A percentile compares a stretch with the other conserved stretches of the same genome.
phyloP scores from a whole-genome alignment of 2,888 invertebrate genomes.

The Chromoteleia sp. region DNA sequence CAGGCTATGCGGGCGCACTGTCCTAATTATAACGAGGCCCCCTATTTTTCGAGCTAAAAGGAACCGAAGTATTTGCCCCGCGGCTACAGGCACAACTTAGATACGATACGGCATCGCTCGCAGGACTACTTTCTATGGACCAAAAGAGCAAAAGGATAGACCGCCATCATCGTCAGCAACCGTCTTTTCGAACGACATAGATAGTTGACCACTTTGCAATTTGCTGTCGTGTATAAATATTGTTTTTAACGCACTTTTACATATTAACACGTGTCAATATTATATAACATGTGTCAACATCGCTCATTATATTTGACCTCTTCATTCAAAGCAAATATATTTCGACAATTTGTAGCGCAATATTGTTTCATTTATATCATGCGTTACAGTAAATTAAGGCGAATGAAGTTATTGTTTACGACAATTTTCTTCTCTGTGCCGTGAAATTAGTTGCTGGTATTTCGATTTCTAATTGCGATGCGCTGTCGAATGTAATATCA shows the following conservation, averaged over 20 bases:
- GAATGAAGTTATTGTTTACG: too few relatives aligned
- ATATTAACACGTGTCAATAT: slow-evolving; percentile 2
- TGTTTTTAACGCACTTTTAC: slow-evolving; percentile 29
- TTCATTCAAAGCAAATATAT: background rate
- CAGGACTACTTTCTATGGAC: slow-evolving; percentile 72
- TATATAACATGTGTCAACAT: too few relatives aligned
- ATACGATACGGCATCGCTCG: slow-evolving; percentile 73
- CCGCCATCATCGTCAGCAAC: slow-evolving; percentile 72
- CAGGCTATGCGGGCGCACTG: slow-evolving; percentile 83
- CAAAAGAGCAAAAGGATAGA: slow-evolving; percentile 71
- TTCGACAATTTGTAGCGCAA: too few relatives aligned
- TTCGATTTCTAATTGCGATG: too few relatives aligned
- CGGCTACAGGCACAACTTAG: slow-evolving; percentile 74
- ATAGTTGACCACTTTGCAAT: slow-evolving; percentile 56
- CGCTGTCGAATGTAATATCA: too few relatives aligned
- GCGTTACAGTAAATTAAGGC: too few relatives aligned
- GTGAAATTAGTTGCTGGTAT: too few relatives aligned
- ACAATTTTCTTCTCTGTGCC: too few relatives aligned
- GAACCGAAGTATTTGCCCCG: slow-evolving; percentile 81
- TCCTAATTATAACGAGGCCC: slow-evolving; percentile 84
- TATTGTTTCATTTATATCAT: too few relatives aligned
- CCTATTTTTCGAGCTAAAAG: slow-evolving; percentile 80
- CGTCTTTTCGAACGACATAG: slow-evolving; percentile 62
- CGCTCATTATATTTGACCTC: background rate
- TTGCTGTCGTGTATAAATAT: slow-evolving; percentile 40